These are phyloP conservation scores for Drosophila subpulchrella DNA, from an alignment of 1,140 invertebrate genomes.

Conservation along the genomic window DNA sequence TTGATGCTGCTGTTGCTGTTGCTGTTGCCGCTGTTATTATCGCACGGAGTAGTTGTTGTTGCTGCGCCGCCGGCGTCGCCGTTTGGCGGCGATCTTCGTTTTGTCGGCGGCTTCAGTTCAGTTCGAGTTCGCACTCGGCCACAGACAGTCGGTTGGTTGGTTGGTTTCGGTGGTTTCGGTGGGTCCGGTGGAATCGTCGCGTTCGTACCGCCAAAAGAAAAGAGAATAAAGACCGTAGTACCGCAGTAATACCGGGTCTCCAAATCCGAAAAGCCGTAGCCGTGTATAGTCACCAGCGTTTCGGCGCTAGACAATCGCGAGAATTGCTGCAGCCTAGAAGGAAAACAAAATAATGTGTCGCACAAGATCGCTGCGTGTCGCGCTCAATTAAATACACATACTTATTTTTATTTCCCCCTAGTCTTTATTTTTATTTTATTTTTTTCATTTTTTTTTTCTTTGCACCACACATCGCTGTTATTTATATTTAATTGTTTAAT, in stretches of 20 bases:
- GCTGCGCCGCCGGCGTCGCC: constrained; percentile 17
- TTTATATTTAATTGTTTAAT: constrained; percentile 67
- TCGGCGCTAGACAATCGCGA: constrained; percentile 6
- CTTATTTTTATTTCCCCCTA: constrained; percentile 22
- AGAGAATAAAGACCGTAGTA: background rate
- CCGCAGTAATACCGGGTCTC: constrained; percentile 10
- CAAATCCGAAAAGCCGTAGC: constrained; percentile 23
- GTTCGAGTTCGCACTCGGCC: constrained; percentile 59
- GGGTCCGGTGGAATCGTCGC: background rate
- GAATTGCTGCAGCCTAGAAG: constrained; percentile 19
- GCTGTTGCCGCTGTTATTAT: constrained; percentile 37
- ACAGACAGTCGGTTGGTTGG: constrained; percentile 22
- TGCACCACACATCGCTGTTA: constrained; percentile 33
- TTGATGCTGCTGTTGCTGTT: background rate
- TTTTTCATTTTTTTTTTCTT: constrained; percentile 15
- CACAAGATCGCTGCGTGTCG: constrained; percentile 45
- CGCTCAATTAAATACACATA: constrained; percentile 58
- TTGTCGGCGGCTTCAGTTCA: constrained; percentile 36
- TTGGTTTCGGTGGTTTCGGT: background rate
- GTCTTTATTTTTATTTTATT: constrained; percentile 7
- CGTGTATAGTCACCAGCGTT: constrained; percentile 11
- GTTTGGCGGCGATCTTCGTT: constrained; percentile 13
- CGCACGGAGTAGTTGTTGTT: constrained; percentile 21
- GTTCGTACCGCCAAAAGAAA: background rate
- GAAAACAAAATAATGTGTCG: constrained; percentile 18